phyloP scores from a whole-genome alignment of 2,888 invertebrate genomes.

The Pheosia gnoma region DNA sequence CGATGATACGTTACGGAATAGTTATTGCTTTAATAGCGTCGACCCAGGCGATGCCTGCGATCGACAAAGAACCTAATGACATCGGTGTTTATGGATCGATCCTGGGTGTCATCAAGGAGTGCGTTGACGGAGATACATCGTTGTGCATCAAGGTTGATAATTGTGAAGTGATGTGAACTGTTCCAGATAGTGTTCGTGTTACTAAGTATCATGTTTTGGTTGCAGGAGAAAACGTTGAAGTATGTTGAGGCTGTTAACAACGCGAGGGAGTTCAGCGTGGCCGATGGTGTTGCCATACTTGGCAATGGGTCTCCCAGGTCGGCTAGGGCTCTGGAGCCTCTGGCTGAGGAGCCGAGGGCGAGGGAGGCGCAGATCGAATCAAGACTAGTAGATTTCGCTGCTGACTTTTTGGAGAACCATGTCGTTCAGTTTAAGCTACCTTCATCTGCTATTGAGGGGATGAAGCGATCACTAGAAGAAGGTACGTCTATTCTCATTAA shows the following conservation, averaged over 20 bases:
- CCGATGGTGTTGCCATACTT: slow-evolving; percentile 85
- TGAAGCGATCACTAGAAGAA: slow-evolving; percentile 92
- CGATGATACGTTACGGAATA: slow-evolving; percentile 76
- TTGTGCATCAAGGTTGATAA: slow-evolving; percentile 88
- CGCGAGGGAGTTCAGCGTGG: slow-evolving; percentile 82
- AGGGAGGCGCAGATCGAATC: slow-evolving; percentile 90
- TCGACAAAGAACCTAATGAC: slow-evolving; percentile 82
- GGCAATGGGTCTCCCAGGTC: slow-evolving; percentile 82
- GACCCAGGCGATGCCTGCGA: slow-evolving; percentile 76
- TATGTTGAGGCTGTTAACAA: slow-evolving; percentile 85
- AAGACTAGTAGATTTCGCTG: slow-evolving; percentile 89
- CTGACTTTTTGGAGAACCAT: slow-evolving; percentile 91
- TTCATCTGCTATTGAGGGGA: slow-evolving; percentile 88
- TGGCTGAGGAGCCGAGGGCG: slow-evolving; percentile 89
- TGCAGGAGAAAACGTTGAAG: slow-evolving; percentile 89
- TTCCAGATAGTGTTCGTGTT: slow-evolving; percentile 32
- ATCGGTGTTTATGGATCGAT: slow-evolving; percentile 74
- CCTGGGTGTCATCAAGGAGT: slow-evolving; percentile 87
- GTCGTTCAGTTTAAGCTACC: slow-evolving; percentile 92
- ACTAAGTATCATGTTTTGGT: slow-evolving; percentile 67
- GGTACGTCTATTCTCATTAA: slow-evolving; percentile 74
- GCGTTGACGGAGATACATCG: slow-evolving; percentile 87
- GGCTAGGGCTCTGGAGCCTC: slow-evolving; percentile 85
- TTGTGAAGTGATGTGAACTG: slow-evolving; percentile 51
- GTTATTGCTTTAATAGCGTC: slow-evolving; percentile 80